These are phyloP conservation scores for Porphyrio hochstetteri DNA, from an alignment of 2,113 vertebrate genomes.

Conservation along the genomic window DNA sequence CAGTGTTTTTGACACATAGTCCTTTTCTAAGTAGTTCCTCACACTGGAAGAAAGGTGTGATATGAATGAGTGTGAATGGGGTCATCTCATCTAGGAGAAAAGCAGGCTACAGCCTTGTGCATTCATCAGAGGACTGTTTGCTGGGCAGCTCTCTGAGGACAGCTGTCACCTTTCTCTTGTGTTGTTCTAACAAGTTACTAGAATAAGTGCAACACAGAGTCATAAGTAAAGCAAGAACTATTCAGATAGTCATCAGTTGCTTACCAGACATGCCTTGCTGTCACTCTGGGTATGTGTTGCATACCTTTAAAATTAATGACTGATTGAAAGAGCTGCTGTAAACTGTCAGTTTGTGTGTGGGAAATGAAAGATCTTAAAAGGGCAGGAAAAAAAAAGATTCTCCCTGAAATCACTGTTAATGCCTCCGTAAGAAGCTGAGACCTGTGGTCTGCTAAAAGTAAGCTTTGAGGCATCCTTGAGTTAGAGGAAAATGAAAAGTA, in stretches of 20 bases:
- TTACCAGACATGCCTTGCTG: background rate
- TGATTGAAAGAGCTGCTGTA: background rate
- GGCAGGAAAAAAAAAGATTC: background rate
- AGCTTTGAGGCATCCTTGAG: background rate
- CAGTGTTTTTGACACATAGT: fast-evolving
- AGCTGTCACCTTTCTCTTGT: background rate
- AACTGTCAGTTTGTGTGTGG: background rate
- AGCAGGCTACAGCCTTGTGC: background rate
- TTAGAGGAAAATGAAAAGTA: background rate
- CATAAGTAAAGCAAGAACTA: background rate
- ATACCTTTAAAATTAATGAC: background rate
- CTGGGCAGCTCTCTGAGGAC: background rate
- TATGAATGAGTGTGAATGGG: fast-evolving
- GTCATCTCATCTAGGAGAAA: background rate
- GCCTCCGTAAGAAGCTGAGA: background rate
- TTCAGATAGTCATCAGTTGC: fast-evolving
- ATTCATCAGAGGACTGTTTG: background rate
- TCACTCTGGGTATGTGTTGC: background rate
- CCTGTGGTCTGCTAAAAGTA: background rate
- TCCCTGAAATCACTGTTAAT: background rate
- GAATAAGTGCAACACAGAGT: fast-evolving
- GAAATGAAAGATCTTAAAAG: background rate
- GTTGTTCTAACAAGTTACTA: background rate
- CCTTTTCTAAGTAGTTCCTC: background rate
- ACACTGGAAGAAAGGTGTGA: background rate